Conservation (phyloP, 2,888 invertebrate genomes). For the Cerastoderma edule region DNA sequence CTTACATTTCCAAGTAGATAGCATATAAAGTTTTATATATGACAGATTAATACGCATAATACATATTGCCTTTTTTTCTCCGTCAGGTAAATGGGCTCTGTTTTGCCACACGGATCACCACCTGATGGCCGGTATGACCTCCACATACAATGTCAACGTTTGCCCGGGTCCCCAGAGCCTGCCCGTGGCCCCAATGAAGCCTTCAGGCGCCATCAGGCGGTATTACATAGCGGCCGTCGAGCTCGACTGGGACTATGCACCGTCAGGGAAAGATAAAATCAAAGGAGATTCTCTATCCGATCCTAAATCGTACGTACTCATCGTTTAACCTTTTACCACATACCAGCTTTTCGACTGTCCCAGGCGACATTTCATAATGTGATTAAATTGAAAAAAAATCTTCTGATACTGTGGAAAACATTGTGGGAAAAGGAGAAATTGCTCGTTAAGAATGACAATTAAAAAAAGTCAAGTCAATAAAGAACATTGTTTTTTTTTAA, state of each 20-base stretch:
- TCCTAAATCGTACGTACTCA: conserved; percentile 43
- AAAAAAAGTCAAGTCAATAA: too few relatives aligned
- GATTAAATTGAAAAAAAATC: too few relatives aligned
- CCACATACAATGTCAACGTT: conserved; percentile 63
- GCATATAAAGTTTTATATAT: too few relatives aligned
- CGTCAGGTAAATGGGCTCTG: conserved; percentile 68
- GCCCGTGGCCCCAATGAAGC: conserved; percentile 53
- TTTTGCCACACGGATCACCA: conserved; percentile 67
- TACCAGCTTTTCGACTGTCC: not conserved
- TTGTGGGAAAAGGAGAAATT: too few relatives aligned
- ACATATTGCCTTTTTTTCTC: not conserved
- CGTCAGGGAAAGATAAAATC: conserved; percentile 60
- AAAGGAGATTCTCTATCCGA: conserved; percentile 46
- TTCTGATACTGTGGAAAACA: too few relatives aligned
- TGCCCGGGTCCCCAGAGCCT: conserved; percentile 56
- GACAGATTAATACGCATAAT: not conserved
- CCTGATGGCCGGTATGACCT: conserved; percentile 67
- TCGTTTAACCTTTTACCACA: not conserved
- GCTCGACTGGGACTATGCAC: conserved; percentile 69
- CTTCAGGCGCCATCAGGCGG: conserved; percentile 47
- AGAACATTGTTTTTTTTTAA: too few relatives aligned
- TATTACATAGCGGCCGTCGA: conserved; percentile 72
- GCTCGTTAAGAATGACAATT: too few relatives aligned
- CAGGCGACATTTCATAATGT: not conserved
- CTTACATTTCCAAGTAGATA: too few relatives aligned